Evolutionary conservation across 1,140 invertebrate species (phyloP).

Genomic region (Eupristina koningsbergeri): DNA sequence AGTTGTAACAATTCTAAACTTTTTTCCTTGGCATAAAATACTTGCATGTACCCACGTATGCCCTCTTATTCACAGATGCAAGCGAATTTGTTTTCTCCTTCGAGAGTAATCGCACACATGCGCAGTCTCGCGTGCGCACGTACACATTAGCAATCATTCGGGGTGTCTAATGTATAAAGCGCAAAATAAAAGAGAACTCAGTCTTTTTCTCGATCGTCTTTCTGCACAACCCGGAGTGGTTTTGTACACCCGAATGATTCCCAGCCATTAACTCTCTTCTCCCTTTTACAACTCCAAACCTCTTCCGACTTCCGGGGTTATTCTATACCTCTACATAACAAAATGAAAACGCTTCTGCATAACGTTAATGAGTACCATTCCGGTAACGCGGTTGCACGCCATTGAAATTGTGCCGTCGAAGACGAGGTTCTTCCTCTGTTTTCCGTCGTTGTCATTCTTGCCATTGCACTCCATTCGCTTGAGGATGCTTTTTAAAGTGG

Average conservation of each 20-base stretch:
- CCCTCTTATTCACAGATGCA: neutral
- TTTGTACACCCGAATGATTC: conserved; percentile 67
- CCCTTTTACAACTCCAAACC: neutral
- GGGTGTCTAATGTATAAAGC: neutral
- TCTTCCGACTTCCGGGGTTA: neutral
- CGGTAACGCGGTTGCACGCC: conserved; percentile 71
- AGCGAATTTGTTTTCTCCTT: too few species aligned
- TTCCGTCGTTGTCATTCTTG: conserved; percentile 23
- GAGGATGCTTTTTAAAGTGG: conserved; percentile 47
- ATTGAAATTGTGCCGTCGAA: conserved; percentile 66
- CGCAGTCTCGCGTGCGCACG: neutral
- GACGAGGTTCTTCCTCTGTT: conserved; percentile 43
- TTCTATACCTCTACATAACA: conserved; percentile 53
- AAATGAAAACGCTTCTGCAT: conserved; percentile 64
- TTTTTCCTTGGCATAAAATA: neutral
- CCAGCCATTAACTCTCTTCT: conserved; percentile 62
- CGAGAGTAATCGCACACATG: neutral
- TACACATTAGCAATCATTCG: neutral
- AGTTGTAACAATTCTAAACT: neutral
- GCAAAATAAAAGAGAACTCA: conserved; percentile 28
- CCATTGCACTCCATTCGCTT: conserved; percentile 36
- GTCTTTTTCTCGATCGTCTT: conserved; percentile 25
- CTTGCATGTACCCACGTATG: neutral
- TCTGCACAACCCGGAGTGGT: conserved; percentile 54
- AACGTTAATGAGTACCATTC: conserved; percentile 70